Percentiles rank a stretch among this genome's conserved stretches.
These are phyloP conservation scores for Bergia puertoricense DNA, from an alignment of 92 coral and sea anemone genomes.

Conservation along the genomic window DNA sequence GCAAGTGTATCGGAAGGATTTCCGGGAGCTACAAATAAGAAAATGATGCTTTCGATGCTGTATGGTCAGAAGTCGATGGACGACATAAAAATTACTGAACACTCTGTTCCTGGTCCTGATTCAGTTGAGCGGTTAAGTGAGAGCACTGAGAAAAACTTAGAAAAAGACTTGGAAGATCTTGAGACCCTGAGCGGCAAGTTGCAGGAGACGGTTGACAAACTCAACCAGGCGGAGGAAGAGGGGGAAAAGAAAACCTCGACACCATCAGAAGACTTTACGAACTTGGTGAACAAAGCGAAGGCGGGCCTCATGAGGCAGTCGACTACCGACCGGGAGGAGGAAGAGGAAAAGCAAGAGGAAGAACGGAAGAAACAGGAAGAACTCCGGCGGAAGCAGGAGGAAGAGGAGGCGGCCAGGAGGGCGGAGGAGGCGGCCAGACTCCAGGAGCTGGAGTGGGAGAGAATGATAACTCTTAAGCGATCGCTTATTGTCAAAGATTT, in stretches of 20 bases:
- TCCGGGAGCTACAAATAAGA: conserved; percentile 79
- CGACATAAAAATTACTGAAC: conserved; percentile 66
- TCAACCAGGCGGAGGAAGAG: conserved; percentile 65
- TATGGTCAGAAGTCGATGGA: conserved; percentile 87
- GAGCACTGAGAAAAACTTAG: conserved; percentile 49
- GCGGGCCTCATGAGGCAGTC: conserved; percentile 58
- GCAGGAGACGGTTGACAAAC: conserved; percentile 67
- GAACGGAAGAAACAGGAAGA: conserved; percentile 72
- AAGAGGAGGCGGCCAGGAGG: conserved; percentile 78
- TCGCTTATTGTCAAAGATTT: conserved; percentile 92
- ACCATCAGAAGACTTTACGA: conserved; percentile 72
- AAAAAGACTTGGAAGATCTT: conserved; percentile 47
- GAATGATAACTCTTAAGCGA: conserved; percentile 92
- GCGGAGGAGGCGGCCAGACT: conserved; percentile 89
- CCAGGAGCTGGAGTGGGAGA: conserved; percentile 97
- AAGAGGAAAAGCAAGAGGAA: conserved; percentile 67
- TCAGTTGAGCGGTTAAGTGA: conserved; percentile 40
- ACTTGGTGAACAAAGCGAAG: conserved; percentile 73
- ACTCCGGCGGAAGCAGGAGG: conserved; percentile 70
- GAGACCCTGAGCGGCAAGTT: conserved; percentile 65
- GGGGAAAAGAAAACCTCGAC: conserved; percentile 43
- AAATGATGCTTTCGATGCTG: conserved; percentile 89
- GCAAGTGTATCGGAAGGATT: conserved; percentile 82
- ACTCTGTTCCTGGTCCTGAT: conserved; percentile 49
- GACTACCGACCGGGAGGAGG: conserved; percentile 58